A percentile compares a stretch with the other conserved stretches of the same genome.
These are phyloP conservation scores for Hepsetus odoe DNA, from an alignment of 2,113 vertebrate species.

Conservation along the genomic window DNA sequence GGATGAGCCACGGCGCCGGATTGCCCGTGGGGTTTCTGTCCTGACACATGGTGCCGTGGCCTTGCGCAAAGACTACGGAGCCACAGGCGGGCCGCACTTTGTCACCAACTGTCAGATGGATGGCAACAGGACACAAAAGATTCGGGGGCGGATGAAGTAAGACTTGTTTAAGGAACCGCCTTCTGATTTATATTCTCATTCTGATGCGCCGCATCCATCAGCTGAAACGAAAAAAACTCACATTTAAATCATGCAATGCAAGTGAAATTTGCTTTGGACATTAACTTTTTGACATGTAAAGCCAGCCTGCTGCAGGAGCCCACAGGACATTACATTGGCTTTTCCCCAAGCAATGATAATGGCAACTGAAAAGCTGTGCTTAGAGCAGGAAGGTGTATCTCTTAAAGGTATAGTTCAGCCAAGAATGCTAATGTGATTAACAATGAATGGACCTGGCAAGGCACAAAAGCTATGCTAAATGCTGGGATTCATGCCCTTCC, in stretches of 20 bases:
- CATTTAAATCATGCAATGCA: background rate
- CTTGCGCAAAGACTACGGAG: slow-evolving; percentile 84
- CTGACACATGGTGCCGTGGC: slow-evolving; percentile 90
- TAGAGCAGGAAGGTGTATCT: slow-evolving; percentile 7
- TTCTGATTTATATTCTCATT: no score
- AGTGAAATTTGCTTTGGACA: background rate
- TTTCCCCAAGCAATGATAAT: background rate
- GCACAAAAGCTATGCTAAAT: background rate
- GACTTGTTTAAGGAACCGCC: background rate
- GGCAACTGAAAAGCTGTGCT: background rate
- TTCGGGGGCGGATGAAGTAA: slow-evolving; percentile 84
- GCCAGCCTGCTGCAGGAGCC: background rate
- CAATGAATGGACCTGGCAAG: background rate
- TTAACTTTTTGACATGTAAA: background rate
- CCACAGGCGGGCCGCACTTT: slow-evolving; percentile 84
- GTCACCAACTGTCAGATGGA: slow-evolving; percentile 87
- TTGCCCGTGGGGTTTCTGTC: slow-evolving; percentile 88
- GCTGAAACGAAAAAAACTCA: no score
- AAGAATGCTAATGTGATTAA: background rate
- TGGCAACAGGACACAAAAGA: slow-evolving; percentile 81
- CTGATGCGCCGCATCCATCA: no score
- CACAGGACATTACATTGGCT: background rate
- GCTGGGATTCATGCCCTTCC: slow-evolving; percentile 1
- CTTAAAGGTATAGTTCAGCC: slow-evolving; percentile 19
- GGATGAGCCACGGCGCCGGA: slow-evolving; percentile 84